Conservation (phyloP, 2,797 vertebrate genomes). For the Lepilemur ruficaudatus region DNA sequence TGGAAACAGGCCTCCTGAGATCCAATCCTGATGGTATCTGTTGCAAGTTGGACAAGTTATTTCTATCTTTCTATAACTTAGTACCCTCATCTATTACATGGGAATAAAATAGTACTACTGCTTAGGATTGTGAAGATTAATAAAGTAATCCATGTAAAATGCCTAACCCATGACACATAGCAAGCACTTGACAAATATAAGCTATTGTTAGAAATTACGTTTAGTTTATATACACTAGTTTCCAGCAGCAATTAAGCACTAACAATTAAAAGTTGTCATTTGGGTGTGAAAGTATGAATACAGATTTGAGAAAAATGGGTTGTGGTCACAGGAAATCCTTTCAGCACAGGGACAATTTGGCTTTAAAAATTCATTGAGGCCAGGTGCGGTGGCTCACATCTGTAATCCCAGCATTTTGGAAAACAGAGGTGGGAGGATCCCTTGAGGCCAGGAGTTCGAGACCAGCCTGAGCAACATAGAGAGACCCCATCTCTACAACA, state of each 20-base stretch:
- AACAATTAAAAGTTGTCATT: neutral
- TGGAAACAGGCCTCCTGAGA: neutral
- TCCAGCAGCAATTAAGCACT: neutral
- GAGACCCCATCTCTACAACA: neutral
- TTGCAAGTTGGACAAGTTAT: neutral
- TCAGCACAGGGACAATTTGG: neutral
- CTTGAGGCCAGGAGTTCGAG: neutral
- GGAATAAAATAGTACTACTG: neutral
- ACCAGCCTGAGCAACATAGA: neutral
- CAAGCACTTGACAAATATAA: neutral
- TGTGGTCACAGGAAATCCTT: neutral
- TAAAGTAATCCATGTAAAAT: neutral
- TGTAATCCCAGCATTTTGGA: no score
- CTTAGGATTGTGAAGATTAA: neutral
- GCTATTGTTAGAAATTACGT: neutral
- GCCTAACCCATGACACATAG: neutral
- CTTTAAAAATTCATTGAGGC: neutral
- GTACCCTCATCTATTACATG: neutral
- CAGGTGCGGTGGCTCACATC: no score
- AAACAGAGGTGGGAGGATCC: no score
- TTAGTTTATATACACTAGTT: neutral
- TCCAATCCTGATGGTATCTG: neutral
- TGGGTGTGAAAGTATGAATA: neutral
- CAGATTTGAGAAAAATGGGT: neutral
- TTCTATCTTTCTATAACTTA: neutral